Percentiles rank a stretch among this genome's conserved stretches.
Evolutionary conservation across 2,888 invertebrate species (phyloP).

Genomic region (Eupithecia subfuscata): DNA sequence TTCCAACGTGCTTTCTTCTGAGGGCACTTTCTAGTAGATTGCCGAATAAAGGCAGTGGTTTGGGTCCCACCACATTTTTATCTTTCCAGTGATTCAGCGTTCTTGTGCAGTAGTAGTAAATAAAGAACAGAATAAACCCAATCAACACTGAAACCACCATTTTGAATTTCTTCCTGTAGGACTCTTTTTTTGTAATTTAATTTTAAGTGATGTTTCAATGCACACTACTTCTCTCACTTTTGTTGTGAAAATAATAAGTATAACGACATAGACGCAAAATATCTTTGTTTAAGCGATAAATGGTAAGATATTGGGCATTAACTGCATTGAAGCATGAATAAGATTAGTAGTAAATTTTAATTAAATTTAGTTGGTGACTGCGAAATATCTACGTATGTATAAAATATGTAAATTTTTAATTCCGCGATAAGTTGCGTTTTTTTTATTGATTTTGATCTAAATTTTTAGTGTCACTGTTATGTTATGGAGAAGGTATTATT

Average conservation of each 20-base stretch:
- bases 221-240: slow-evolving; percentile 3
- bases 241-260: neutral
- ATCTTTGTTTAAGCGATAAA: neutral
- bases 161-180: slow-evolving; percentile 13
- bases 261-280: neutral
- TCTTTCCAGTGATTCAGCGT: slow-evolving; percentile 52
- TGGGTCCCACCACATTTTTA: slow-evolving; percentile 57
- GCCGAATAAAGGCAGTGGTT: slow-evolving; percentile 52
- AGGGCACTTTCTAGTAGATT: slow-evolving; percentile 50
- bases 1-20: slow-evolving; percentile 48
- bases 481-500: neutral
- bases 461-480: neutral
- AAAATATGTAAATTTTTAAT: neutral
- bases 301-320: slow-evolving; percentile 3
- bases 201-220: neutral
- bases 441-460: neutral
- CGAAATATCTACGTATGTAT: too few species aligned
- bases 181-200: neutral
- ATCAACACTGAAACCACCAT: slow-evolving; percentile 32
- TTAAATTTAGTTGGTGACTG: neutral
- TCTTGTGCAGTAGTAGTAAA: slow-evolving; percentile 49
- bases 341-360: neutral
- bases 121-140: slow-evolving; percentile 17
- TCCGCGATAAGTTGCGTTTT: neutral
- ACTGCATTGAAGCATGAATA: neutral